Base-by-base conservation (phyloP, 2,113 vertebrate genomes). In the Lophotis ruficrista region DNA sequence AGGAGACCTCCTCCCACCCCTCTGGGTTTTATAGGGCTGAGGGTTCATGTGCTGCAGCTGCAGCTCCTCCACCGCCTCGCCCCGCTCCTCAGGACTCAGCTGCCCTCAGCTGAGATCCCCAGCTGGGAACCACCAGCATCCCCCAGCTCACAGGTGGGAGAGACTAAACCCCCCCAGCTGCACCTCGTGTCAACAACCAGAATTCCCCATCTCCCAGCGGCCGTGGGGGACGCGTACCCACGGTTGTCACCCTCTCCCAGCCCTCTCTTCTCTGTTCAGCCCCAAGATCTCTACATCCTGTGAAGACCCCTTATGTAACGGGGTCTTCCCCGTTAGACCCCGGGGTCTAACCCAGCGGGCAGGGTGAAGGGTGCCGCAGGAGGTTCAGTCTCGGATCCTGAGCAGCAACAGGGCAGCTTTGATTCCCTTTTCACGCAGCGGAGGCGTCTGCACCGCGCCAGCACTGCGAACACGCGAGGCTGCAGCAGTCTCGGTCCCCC, bases 1-100 rank as follows among this genome's bases (percentile, higher is more conserved):
- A 51, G 2, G 1, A 4, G 4, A 14, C 0, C 1, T 5, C 3
- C 0, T 3, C 1, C 12, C 4, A 4, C 19, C 14, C 9, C 5
- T 17, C 58, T n/a, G 13, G 19, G 12, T 17, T 84, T 86, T 73
- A 20, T 53, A 58, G 51, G 23, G 24, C 15, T 23, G 66, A 30
- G 20, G 37, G 33, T 60, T 65, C 60, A 31, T 10, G 7, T 1
- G 4, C 51, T 27, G 45, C 89, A 91, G 51, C 58, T 58, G 37
- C 57, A 79, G 73, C 23, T 41, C 33, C 60, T 48, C 51, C 33
- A 61, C 35, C 54, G 23, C 72, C 65, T 18, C 19, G 4, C 33
- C 37, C 24, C 0, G 5, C 37, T 47, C 37, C n/a, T 75, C 38
- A 27, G 48, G 64, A 22, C 66, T 14, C 2, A 0, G 51, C 25